Evolutionary conservation across 1,140 invertebrate species (phyloP), one percentile per base, ranked within the genome.

Genomic region (Melipona quadrifasciata): DNA sequence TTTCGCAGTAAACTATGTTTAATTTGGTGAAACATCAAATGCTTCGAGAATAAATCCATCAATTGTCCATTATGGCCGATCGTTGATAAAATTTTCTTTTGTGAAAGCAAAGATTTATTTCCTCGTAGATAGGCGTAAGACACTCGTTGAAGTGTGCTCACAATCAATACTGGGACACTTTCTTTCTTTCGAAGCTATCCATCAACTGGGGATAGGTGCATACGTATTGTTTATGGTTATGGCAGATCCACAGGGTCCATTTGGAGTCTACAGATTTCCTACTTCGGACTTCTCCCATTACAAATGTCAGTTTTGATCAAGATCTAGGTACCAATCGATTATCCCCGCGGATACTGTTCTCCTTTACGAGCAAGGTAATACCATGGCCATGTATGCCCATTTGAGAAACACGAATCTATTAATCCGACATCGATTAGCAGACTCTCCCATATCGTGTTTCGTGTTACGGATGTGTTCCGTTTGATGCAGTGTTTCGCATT

Each of bases 321-420:
- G 34, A 68, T 65, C 68, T 34, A 57, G 58, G 47, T 65, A 73
- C 34, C 78, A 27, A 64, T 72, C 39, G 73, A 74, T 79, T 58
- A 87, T 57, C 68, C 74, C 58, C 74, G 51, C 21, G 55, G 24
- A 84, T 83, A 71, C 65, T 53, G 31, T 61, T 31, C 83, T 87
- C 85, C 85, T 84, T 87, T 75, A 79, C 74, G 76, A 58, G 70
- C n/a, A 70, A 80, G 70, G 57, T 84, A 87, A 84, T 87, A 87
- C 47, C 61, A 47, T n/a, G 70, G 58, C 74, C 53, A 47, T 78
- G 75, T 82, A 87, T 68, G 58, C 71, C 68, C 61, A 87, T 87
- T 87, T 75, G 85, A 87, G 85, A 67, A 83, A 87, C 85, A 64
- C 64, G 86, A 84, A 84, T 87, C 86, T 87, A 87, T 87, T 87